A percentile compares a stretch with the other conserved stretches of the same genome.
These are phyloP conservation scores for Campylomormyrus numenius DNA, from an alignment of 2,113 vertebrate species.

Conservation along the genomic window DNA sequence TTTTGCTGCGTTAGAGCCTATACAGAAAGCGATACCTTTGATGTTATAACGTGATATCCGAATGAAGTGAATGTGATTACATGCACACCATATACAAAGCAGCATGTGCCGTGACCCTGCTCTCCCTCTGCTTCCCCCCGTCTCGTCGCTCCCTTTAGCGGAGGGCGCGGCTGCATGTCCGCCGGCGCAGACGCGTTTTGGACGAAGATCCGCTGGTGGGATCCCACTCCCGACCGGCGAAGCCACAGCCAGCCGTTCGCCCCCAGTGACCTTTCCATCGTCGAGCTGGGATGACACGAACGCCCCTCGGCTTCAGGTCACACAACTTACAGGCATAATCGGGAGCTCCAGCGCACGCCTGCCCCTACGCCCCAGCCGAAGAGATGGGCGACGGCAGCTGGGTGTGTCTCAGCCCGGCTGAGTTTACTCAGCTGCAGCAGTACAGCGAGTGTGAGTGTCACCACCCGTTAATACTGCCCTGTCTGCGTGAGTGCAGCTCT, in stretches of 20 bases:
- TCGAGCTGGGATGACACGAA: conserved; percentile 40
- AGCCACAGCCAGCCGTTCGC: too few species aligned
- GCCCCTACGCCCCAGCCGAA: neutral
- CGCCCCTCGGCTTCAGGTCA: conserved; percentile 18
- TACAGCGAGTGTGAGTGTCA: conserved; percentile 84
- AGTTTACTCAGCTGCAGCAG: conserved; percentile 86
- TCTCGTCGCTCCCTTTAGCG: neutral
- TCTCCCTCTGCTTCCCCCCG: neutral
- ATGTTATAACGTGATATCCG: neutral
- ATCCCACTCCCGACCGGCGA: neutral
- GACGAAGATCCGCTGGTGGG: neutral
- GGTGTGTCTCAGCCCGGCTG: conserved; percentile 79
- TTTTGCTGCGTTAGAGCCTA: neutral
- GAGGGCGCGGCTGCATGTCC: neutral
- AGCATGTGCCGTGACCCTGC: neutral
- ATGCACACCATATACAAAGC: neutral
- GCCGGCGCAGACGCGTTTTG: neutral
- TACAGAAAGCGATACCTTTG: neutral
- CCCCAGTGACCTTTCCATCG: neutral
- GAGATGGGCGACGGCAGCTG: conserved; percentile 73
- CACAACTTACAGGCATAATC: conserved; percentile 41
- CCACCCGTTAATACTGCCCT: too few species aligned
- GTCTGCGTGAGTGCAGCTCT: neutral
- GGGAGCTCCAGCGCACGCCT: neutral
- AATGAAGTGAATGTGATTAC: neutral